Percentiles rank a stretch among this genome's conserved stretches.
Evolutionary conservation across 2,113 vertebrate species (phyloP).

Genomic region (Chlamydotis undulata): DNA sequence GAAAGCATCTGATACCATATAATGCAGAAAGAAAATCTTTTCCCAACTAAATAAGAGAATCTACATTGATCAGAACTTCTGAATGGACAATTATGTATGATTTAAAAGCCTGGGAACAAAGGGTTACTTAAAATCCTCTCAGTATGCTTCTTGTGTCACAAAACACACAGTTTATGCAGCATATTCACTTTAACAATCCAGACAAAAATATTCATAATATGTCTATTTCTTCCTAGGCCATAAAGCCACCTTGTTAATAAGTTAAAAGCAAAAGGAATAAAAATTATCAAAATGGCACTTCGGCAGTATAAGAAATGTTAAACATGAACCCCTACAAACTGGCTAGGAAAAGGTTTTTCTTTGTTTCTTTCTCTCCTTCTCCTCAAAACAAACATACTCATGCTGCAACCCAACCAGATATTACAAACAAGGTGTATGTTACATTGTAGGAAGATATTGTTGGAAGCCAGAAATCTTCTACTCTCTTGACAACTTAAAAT

Average conservation of each 20-base stretch:
- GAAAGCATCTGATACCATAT: slow-evolving; percentile 2
- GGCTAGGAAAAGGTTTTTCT: not conserved
- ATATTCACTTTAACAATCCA: not conserved
- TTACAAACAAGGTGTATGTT: not conserved
- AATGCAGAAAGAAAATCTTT: not conserved
- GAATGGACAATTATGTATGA: not conserved
- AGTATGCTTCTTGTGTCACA: not conserved
- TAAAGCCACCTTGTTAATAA: not conserved
- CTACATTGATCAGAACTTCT: not conserved
- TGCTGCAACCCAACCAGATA: not conserved
- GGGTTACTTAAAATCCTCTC: not conserved
- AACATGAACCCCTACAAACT: not conserved
- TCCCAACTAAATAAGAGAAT: not conserved
- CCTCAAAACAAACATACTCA: not conserved
- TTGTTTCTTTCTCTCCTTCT: not conserved
- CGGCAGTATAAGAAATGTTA: not conserved
- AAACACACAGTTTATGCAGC: not conserved
- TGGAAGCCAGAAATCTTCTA: not conserved
- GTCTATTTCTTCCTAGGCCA: not conserved
- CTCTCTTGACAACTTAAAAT: not conserved
- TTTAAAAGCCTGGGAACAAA: not conserved
- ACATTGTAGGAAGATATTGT: not conserved
- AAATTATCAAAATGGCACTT: not conserved
- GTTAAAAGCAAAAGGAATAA: not conserved
- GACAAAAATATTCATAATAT: not conserved